These are phyloP conservation scores for Silurus aristotelis DNA, from an alignment of 2,797 vertebrate species.

Conservation along the genomic window DNA sequence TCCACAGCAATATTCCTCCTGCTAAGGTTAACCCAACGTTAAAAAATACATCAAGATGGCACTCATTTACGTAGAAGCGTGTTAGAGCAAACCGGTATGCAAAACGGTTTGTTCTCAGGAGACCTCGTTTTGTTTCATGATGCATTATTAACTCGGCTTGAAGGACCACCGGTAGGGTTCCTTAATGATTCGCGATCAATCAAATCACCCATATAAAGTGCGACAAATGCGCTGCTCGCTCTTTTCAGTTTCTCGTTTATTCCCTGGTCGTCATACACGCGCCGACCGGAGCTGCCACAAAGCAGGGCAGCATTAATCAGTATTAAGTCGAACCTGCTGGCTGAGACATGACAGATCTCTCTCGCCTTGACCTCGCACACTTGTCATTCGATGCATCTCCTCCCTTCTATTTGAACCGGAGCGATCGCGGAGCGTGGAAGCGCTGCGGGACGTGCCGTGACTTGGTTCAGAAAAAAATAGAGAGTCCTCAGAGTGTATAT, in stretches of 20 bases:
- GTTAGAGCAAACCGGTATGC: not conserved
- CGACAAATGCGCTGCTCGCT: not conserved
- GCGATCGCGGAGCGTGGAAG: not conserved
- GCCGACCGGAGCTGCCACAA: conserved; percentile 36
- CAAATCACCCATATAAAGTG: conserved; percentile 29
- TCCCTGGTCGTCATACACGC: conserved; percentile 36
- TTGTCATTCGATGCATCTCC: conserved; percentile 47
- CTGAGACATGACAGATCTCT: conserved; percentile 55
- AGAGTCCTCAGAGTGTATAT: conserved; percentile 40
- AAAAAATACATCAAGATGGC: not conserved
- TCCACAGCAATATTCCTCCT: not conserved
- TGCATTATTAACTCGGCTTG: conserved; percentile 42
- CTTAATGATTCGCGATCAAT: conserved; percentile 46
- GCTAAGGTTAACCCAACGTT: not conserved
- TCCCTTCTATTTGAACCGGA: conserved; percentile 41
- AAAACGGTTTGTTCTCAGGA: conserved; percentile 23
- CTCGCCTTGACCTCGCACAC: conserved; percentile 48
- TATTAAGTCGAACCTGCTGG: conserved; percentile 53
- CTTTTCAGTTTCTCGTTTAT: conserved; percentile 43
- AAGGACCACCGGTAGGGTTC: conserved; percentile 33
- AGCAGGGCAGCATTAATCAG: conserved; percentile 52
- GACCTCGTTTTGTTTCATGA: conserved; percentile 16
- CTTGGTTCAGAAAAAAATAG: conserved; percentile 26
- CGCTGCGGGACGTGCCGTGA: conserved; percentile 19
- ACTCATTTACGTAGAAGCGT: conserved; percentile 14